Conservation (phyloP, 2,797 vertebrate genomes). For the Melanotaenia maccullochi region DNA sequence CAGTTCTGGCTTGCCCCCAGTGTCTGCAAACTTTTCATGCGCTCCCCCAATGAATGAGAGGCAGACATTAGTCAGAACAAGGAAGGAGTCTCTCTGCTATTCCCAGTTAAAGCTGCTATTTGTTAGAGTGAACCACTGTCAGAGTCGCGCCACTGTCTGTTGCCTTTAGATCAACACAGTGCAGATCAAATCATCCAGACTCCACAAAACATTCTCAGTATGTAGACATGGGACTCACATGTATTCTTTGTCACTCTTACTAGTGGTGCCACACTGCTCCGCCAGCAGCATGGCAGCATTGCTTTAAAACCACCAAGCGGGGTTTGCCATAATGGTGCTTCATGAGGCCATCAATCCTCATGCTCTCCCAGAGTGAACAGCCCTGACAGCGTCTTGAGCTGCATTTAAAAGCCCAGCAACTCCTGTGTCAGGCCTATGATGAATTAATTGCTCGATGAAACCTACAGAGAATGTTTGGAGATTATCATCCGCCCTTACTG, state of each 20-base stretch:
- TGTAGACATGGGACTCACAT: slow-evolving; percentile 40
- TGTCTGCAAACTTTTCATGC: slow-evolving; percentile 83
- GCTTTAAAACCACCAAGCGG: slow-evolving; percentile 66
- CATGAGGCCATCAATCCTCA: slow-evolving; percentile 74
- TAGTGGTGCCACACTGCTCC: slow-evolving; percentile 34
- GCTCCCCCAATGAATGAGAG: slow-evolving; percentile 81
- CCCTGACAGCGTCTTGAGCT: slow-evolving; percentile 61
- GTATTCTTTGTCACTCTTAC: slow-evolving; percentile 36
- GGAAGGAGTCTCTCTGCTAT: slow-evolving; percentile 86
- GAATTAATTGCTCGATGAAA: slow-evolving; percentile 67
- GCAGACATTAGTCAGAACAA: slow-evolving; percentile 90
- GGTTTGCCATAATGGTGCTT: slow-evolving; percentile 75
- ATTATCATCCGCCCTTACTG: slow-evolving; percentile 63
- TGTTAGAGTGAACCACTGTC: slow-evolving; percentile 78
- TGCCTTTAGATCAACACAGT: slow-evolving; percentile 62
- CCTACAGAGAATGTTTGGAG: slow-evolving; percentile 66
- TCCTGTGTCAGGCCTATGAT: slow-evolving; percentile 61
- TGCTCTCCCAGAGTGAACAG: slow-evolving; percentile 59
- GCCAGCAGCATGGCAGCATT: slow-evolving; percentile 45
- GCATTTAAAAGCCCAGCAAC: slow-evolving; percentile 73
- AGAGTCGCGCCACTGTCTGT: slow-evolving; percentile 56
- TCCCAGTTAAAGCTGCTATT: slow-evolving; percentile 83
- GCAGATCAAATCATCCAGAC: slow-evolving; percentile 54
- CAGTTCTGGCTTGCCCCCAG: slow-evolving; percentile 84
- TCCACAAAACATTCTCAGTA: slow-evolving; percentile 54